A percentile compares a stretch with the other conserved stretches of the same genome.
phyloP scores from a whole-genome alignment of 2,113 vertebrate genomes.

The Chroicocephalus ridibundus region DNA sequence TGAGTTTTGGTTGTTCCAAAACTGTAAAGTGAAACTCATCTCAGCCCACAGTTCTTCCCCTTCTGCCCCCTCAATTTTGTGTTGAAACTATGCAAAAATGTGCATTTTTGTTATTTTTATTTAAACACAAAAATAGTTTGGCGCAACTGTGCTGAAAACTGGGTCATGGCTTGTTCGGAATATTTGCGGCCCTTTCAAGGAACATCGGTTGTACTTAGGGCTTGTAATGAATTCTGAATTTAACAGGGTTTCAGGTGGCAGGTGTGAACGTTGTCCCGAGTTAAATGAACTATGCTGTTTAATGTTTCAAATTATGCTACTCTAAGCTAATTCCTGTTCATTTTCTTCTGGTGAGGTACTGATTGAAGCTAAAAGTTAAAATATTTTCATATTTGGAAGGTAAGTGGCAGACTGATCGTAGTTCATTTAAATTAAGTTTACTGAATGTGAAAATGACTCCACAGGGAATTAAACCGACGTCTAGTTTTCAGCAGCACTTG shows the following conservation, averaged over 20 bases:
- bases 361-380: neutral
- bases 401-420: neutral
- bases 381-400: neutral
- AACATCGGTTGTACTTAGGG: neutral
- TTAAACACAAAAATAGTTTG: conserved; percentile 46
- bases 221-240: neutral
- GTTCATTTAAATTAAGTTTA: neutral
- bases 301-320: neutral
- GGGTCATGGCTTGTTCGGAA: conserved; percentile 25
- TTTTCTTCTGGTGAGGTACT: neutral
- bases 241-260: neutral
- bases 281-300: neutral
- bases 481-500: neutral
- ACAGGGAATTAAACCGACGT: neutral
- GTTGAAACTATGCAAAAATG: conserved; percentile 47
- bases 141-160: conserved; percentile 12
- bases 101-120: conserved; percentile 57
- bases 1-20: conserved; percentile 37
- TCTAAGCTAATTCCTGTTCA: neutral
- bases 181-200: conserved; percentile 50
- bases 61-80: conserved; percentile 28
- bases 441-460: neutral
- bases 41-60: conserved; percentile 20
- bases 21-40: conserved; percentile 45
- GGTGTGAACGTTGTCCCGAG: neutral